Evolutionary conservation across 2,888 invertebrate genomes (phyloP), one percentile per base, ranked within the genome.

Genomic region (Hydrotaea diabolus): DNA sequence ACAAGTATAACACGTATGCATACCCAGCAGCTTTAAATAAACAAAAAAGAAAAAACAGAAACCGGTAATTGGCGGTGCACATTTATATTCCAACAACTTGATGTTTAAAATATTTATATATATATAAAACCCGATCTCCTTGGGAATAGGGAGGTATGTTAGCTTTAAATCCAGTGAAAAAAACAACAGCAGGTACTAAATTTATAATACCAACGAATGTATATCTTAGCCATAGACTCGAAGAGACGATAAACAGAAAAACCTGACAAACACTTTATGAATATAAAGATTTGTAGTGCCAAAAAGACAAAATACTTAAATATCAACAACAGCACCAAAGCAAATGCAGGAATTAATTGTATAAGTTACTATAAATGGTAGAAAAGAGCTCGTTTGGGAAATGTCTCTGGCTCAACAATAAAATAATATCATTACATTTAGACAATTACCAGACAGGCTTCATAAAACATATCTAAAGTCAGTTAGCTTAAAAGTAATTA

Each of bases 121-220:
- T 31, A 39, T 23, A 17, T 21, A 57, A 77, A 84, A 84, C 75
- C 71, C 57, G 83, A 80, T 84, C 39, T 78, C 75, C 80, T 75
- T 83, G 83, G 72, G 19, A 26, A 71, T 74, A 62, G 59, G 69
- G 21, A 26, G 39, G 39, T 13, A 39, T 39, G 73, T 53, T 74
- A 39, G 9, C 46, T 46, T 21, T 69, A 62, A 55, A 31, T 62
- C 23, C 55, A 49, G 64, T 31, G 7, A 31, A n/a, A 31, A 17
- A 62, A 39, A 53, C n/a, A 39, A 39, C 4, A 81, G 46, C 64
- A 43, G 55, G 43, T 71, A 64, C 57, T 53, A 74, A 66, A 17
- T 55, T 19, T 7, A 36, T 19, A 62, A 75, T 26, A 43, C 46
- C 15, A 15, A n/a, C n/a, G n/a, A 15, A 71, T 13, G n/a, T 71